These are phyloP conservation scores for Phyllotreta striolata DNA, from an alignment of 2,888 invertebrate genomes.

Conservation along the genomic window DNA sequence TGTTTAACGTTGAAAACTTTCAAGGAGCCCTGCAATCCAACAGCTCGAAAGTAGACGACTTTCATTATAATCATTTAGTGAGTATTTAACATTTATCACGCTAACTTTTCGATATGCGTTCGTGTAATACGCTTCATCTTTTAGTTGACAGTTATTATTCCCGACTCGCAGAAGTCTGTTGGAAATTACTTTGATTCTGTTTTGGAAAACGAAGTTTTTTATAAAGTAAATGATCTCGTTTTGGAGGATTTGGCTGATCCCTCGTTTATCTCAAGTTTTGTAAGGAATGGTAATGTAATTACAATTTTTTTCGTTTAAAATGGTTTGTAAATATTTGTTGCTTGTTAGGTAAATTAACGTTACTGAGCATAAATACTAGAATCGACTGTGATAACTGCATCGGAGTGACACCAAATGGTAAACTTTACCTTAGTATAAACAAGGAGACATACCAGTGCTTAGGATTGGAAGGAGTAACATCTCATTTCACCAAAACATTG, in stretches of 20 bases:
- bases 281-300: constrained; percentile 63
- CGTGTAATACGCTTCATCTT: constrained; percentile 27
- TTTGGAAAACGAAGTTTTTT: constrained; percentile 56
- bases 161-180: constrained; percentile 60
- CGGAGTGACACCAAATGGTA: constrained; percentile 63
- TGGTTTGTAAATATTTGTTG: constrained; percentile 22
- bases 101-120: constrained; percentile 17
- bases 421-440: constrained; percentile 63
- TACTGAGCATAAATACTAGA: constrained; percentile 61
- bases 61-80: constrained; percentile 66
- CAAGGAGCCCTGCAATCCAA: constrained; percentile 49
- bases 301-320: constrained; percentile 3
- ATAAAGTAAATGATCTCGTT: constrained; percentile 61
- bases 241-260: constrained; percentile 61
- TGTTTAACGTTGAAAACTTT: constrained; percentile 54
- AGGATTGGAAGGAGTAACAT: constrained; percentile 63
- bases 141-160: constrained; percentile 66
- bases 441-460: constrained; percentile 64
- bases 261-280: constrained; percentile 66
- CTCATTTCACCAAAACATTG: constrained; percentile 42
- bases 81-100: constrained; percentile 41
- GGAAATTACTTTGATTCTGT: constrained; percentile 55
- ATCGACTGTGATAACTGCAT: constrained; percentile 65
- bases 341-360: constrained; percentile 60
- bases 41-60: constrained; percentile 54